phyloP scores from a whole-genome alignment of 2,888 invertebrate species.

The Drosophila macrospina region DNA sequence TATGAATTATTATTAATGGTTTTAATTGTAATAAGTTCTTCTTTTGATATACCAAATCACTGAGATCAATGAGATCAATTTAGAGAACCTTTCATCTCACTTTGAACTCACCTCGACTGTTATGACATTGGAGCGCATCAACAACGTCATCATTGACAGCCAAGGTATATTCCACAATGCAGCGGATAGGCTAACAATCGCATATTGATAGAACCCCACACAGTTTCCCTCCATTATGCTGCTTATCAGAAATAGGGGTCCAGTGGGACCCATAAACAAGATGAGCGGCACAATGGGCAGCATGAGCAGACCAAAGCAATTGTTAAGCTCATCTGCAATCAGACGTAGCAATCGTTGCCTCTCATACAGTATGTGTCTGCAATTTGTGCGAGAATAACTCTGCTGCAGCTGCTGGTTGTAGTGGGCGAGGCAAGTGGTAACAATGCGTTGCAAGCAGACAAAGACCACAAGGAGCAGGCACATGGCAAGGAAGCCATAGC shows the following conservation, averaged over 20 bases:
- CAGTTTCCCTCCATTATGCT: conserved; percentile 33
- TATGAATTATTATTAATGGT: background rate
- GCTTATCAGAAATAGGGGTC: conserved; percentile 65
- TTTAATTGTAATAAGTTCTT: background rate
- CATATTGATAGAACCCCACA: background rate
- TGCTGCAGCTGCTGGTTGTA: conserved; percentile 37
- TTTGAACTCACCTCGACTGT: conserved; percentile 60
- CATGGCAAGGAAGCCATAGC: conserved; percentile 47
- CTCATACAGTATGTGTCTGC: conserved; percentile 2
- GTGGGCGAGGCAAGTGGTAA: conserved; percentile 37
- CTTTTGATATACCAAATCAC: background rate
- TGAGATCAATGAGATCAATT: background rate
- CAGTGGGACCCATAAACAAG: conserved; percentile 55
- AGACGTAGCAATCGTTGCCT: conserved; percentile 8
- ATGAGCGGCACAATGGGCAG: conserved; percentile 54
- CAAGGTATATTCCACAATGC: conserved; percentile 61
- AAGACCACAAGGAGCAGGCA: conserved; percentile 54
- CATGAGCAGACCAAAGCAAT: conserved; percentile 58
- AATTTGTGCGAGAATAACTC: background rate
- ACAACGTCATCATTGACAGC: conserved; percentile 48
- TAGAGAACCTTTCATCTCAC: background rate
- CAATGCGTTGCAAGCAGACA: conserved; percentile 56
- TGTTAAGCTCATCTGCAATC: conserved; percentile 43
- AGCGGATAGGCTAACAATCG: background rate
- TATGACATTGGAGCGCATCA: conserved; percentile 55